Evolutionary conservation across 1,140 invertebrate species (phyloP), one percentile per base, ranked within the genome.

Genomic region (Asbolus verrucosus): DNA sequence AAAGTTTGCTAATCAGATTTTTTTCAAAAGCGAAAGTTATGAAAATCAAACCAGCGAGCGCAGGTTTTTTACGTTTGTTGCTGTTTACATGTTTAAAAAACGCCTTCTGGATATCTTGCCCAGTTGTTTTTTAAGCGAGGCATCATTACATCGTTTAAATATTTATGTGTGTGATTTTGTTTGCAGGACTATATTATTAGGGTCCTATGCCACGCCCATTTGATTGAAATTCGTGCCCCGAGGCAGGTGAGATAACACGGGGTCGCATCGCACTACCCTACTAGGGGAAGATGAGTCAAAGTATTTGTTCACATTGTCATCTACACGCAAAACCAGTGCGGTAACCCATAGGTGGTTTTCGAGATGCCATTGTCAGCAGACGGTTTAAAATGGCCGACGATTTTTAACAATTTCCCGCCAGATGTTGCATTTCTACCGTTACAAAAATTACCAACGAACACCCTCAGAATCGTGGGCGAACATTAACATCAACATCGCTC

Each of bases 231-330:
- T 46, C 39, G 38, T 65, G 30, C 11, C 62, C 62, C 16, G 24
- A 18, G 62, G 62, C 62, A 65, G 62, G 62, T 65, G 62, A 65
- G 62, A 65, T 43, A 43, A 43, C 62, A 65, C 62, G 15, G 13
- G 11, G 24, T 65, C 36, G 43, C 41, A 30, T 46, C 27, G n/a
- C n/a, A 30, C 21, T 46, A 13, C 59, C 59, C 31, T 31, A 61
- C 16, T 33, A 30, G 62, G 62, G 62, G 62, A 65, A 65, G 62
- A 65, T 43, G 62, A 43, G 62, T 65, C 33, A 65, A 65, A 65
- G 62, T 65, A 39, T 65, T 65, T 63, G 61, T 63, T 63, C 61
- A 24, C 38, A 65, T 65, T 65, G 62, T 65, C 59, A 65, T 65
- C 24, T 15, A 46, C 21, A 65, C 62, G 62, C 33, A 65, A 65